A percentile compares a stretch with the other conserved stretches of the same genome.
phyloP scores from a whole-genome alignment of 2,888 invertebrate genomes.

The Amblyteles armatorius region DNA sequence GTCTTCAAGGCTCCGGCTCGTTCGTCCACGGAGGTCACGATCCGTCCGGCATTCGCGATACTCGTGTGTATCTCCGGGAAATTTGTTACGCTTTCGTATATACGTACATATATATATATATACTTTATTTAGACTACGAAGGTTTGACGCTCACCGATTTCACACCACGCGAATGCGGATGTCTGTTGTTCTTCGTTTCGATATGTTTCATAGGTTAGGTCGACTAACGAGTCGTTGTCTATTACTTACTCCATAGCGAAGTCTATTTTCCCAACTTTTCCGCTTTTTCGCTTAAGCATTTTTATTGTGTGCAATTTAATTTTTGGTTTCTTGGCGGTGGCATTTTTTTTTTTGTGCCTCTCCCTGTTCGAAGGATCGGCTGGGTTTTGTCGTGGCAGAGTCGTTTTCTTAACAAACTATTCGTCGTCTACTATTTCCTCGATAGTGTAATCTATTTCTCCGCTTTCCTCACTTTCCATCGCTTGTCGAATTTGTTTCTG shows the following conservation, averaged over 20 bases:
- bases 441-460: no score
- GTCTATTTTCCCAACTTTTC: background rate
- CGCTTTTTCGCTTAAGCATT: background rate
- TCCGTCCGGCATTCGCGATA: constrained; percentile 40
- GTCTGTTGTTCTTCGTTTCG: constrained; percentile 16
- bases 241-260: background rate
- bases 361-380: no score
- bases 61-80: constrained; percentile 43
- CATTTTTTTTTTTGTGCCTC: background rate
- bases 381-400: background rate
- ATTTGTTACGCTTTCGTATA: constrained; percentile 50
- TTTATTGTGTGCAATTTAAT: no score
- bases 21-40: constrained; percentile 62
- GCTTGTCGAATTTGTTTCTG: no score
- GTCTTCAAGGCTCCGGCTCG: constrained; percentile 76
- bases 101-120: background rate
- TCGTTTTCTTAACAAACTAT: background rate
- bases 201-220: constrained; percentile 48
- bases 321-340: no score
- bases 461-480: no score
- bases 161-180: constrained; percentile 48
- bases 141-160: constrained; percentile 23
- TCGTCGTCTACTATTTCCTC: background rate
- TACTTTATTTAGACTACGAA: constrained; percentile 56
- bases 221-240: background rate